Conservation (phyloP, 2,888 invertebrate genomes). For the Dryobotodes eremita region DNA sequence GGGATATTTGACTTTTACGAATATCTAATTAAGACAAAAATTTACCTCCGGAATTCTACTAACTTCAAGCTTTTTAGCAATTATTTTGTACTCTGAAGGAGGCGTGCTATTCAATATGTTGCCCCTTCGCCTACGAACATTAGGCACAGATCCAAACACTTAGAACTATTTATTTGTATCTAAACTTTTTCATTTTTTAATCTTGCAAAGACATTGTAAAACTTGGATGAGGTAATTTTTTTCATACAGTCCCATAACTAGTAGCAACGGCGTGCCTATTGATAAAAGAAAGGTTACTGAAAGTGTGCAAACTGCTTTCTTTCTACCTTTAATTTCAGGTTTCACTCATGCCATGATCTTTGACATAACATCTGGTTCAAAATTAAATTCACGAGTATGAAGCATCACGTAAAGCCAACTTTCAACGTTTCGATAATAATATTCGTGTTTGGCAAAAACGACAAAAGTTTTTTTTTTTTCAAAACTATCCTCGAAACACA, state of each 20-base stretch:
- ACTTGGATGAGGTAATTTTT: not conserved
- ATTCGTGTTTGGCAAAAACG: not conserved
- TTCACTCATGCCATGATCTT: no score
- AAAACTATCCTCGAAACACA: not conserved
- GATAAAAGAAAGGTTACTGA: not conserved
- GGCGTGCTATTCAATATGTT: constrained; percentile 17
- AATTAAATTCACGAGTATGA: not conserved
- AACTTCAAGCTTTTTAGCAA: not conserved
- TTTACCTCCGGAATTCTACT: not conserved
- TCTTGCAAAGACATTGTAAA: not conserved
- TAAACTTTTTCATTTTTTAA: constrained; percentile 11
- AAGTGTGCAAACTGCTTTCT: not conserved
- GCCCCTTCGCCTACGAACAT: constrained; percentile 33
- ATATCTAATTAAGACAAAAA: not conserved
- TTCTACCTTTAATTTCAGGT: not conserved
- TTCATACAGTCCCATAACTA: not conserved
- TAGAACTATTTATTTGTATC: constrained; percentile 21
- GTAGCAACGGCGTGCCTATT: not conserved
- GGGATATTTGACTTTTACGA: constrained; percentile 3
- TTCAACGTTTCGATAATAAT: not conserved
- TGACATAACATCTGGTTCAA: not conserved
- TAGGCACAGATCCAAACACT: constrained; percentile 43
- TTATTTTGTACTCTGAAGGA: not conserved
- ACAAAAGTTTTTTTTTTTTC: not conserved
- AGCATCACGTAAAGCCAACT: not conserved